phyloP scores from a whole-genome alignment of 2,888 invertebrate species.

The Myopa tessellatipennis region DNA sequence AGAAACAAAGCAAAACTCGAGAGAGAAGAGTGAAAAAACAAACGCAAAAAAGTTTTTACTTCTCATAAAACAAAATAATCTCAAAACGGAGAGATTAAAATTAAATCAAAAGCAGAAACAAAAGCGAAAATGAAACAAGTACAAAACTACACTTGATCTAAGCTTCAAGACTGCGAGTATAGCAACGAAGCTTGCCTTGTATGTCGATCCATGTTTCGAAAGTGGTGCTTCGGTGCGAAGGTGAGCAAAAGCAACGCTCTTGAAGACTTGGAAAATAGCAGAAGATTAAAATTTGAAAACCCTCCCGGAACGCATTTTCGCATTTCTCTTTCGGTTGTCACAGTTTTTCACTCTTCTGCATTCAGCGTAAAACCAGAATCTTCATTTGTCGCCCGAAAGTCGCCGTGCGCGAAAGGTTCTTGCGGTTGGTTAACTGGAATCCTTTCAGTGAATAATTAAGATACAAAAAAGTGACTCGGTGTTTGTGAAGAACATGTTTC shows the following conservation, averaged over 20 bases:
- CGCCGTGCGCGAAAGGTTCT: conserved; percentile 12
- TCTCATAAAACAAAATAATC: too few species aligned
- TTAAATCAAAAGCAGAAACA: background rate
- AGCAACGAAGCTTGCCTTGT: background rate
- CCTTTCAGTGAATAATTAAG: background rate
- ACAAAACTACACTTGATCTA: background rate
- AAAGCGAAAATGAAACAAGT: background rate
- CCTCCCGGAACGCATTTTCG: conserved; percentile 20
- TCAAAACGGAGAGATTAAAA: too few species aligned
- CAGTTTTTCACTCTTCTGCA: background rate
- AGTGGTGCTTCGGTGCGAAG: conserved; percentile 13
- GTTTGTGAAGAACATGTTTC: background rate
- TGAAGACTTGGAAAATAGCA: background rate
- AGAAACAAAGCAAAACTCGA: background rate
- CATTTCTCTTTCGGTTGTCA: background rate
- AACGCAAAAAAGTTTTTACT: too few species aligned
- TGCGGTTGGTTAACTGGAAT: background rate
- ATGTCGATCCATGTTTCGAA: background rate
- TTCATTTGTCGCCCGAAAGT: conserved; percentile 11
- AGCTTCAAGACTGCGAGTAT: background rate
- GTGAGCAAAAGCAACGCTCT: conserved; percentile 6
- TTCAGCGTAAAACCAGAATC: background rate
- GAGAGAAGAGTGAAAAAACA: too few species aligned
- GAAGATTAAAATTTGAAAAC: too few species aligned
- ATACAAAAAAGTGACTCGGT: background rate